phyloP scores from a whole-genome alignment of 1,140 invertebrate genomes.

The Drosophila ogumai region DNA sequence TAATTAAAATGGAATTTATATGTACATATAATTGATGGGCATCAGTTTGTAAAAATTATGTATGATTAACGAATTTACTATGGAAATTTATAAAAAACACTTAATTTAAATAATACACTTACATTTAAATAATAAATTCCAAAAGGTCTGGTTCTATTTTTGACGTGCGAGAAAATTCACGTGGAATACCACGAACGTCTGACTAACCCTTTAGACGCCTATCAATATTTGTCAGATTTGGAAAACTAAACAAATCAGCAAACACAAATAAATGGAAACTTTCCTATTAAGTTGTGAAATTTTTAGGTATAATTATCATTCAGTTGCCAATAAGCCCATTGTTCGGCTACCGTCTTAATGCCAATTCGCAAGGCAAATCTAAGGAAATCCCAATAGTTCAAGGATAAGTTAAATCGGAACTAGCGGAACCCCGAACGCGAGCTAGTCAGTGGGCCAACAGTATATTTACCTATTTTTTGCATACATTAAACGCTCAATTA shows the following conservation, averaged over 20 bases:
- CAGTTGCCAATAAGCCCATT: constrained; percentile 21
- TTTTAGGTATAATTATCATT: constrained; percentile 39
- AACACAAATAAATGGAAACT: constrained; percentile 17
- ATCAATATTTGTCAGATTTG: constrained; percentile 38
- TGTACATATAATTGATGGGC: neutral
- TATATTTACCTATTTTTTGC: constrained; percentile 15
- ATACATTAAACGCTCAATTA: constrained; percentile 54
- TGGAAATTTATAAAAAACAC: neutral
- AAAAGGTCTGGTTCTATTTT: neutral
- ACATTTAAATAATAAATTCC: neutral
- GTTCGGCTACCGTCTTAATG: neutral
- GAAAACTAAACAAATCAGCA: constrained; percentile 23
- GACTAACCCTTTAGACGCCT: constrained; percentile 24
- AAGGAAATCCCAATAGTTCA: constrained; percentile 20
- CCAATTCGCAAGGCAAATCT: constrained; percentile 2
- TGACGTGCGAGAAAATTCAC: constrained; percentile 15
- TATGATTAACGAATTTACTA: neutral
- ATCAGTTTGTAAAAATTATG: neutral
- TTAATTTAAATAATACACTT: too few species aligned
- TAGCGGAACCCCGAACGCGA: neutral
- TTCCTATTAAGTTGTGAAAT: constrained; percentile 46
- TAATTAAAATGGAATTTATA: neutral
- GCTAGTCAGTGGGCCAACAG: neutral
- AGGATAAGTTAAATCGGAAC: neutral
- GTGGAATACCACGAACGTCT: constrained; percentile 38